These are phyloP conservation scores for Bubo scandiacus DNA, from an alignment of 2,113 vertebrate species.

Conservation along the genomic window DNA sequence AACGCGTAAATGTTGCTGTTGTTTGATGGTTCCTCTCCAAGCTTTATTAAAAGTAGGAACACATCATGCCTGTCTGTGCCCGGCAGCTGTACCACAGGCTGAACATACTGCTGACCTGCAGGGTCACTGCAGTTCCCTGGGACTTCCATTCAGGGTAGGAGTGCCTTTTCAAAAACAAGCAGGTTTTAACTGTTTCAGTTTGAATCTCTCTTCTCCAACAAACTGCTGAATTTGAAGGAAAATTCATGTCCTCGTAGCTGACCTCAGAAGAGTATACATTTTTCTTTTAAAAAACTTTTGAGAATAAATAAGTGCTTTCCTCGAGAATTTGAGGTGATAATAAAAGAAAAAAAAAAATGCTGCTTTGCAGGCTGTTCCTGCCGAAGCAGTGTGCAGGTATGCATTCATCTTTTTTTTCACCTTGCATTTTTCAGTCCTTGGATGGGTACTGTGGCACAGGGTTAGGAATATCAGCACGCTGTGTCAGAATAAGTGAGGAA, in stretches of 20 bases:
- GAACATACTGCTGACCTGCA: fast-evolving
- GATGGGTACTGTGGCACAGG: not conserved
- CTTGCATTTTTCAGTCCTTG: not conserved
- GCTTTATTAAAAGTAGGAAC: not conserved
- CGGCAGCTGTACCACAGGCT: not conserved
- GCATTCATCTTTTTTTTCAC: not conserved
- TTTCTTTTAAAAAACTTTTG: not conserved
- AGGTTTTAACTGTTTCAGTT: not conserved
- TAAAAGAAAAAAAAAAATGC: not conserved
- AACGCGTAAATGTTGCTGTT: not conserved
- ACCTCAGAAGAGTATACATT: not conserved
- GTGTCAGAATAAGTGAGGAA: not conserved
- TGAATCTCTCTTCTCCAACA: not conserved
- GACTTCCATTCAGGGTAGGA: not conserved
- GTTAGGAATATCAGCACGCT: not conserved
- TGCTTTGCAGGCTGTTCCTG: not conserved
- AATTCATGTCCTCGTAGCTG: not conserved
- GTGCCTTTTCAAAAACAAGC: not conserved
- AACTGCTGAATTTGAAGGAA: not conserved
- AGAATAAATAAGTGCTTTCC: not conserved
- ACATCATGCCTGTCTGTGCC: not conserved
- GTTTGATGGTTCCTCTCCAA: not conserved
- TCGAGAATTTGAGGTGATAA: not conserved
- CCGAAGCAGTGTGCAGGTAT: not conserved
- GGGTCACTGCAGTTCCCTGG: not conserved